Base-by-base conservation (phyloP, 2,113 vertebrate species). In the Thomomys bottae region DNA sequence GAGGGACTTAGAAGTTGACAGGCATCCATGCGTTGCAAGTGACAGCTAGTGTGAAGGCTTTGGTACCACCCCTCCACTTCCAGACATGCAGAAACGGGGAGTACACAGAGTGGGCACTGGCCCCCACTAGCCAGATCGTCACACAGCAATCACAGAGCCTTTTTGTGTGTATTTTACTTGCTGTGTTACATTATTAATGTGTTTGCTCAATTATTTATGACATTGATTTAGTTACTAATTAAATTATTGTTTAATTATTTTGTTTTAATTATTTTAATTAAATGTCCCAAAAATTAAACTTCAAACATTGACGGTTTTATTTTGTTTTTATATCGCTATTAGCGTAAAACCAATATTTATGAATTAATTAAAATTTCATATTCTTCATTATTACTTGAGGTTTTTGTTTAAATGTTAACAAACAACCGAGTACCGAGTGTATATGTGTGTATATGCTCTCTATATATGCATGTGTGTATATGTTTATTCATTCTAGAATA, bases 381-480 rank as follows among this genome's bases (percentile, higher is more conserved):
- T 54, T 54, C 17, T 59, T 73, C 70, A 77, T 77, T 71, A 61
- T 68, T 90, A 34, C 36, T 88, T 67, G 3, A 84, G 28, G 8
- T 79, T 93, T 84, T 67, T 21, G 61, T 81, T 80, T 66, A 76
- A 49, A 71, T 45, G 20, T 70, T 92, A 79, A 45, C 20, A 66
- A 6, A 30, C 77, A 67, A 20, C 12, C 49, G 20, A 14, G n/a
- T 32, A 45, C 9, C 2, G 45, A 10, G 45, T 54, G 15, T 4
- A 54, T 4, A 54, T 54, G 49, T 3, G 4, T 54, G 49, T 17
- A 15, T 54, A 15, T 54, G 17, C 49, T 49, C 14, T n/a, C n/a
- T n/a, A n/a, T n/a, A 5, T 49, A 12, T 49, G 45, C 14, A 12
- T 49, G 11, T 49, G 14, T 49, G 14, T 49, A 49, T 49, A 12